Conservation (phyloP, 2,797 vertebrate species). For the Rhynchotus rufescens region DNA sequence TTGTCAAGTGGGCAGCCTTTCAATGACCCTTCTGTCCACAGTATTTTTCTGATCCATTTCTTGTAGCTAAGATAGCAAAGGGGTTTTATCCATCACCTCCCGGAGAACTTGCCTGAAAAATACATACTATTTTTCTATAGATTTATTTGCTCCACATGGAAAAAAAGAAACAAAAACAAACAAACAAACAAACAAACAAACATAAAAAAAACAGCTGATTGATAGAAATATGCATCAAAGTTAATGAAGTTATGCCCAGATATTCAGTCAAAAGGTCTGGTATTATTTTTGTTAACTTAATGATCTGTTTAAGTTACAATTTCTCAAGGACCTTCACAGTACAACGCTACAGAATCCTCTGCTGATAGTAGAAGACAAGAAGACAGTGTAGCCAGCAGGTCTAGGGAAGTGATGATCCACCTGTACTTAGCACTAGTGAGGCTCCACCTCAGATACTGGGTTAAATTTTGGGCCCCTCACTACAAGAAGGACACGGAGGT, state of each 20-base stretch:
- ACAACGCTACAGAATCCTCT: neutral
- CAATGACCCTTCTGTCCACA: conserved; percentile 14
- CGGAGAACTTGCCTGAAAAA: conserved; percentile 3
- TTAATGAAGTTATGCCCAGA: neutral
- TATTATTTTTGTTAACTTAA: neutral
- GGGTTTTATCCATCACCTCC: conserved; percentile 5
- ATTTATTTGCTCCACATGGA: neutral
- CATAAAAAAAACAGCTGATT: too few relatives aligned
- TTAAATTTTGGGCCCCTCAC: too few relatives aligned
- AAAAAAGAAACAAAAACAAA: neutral
- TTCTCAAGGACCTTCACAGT: neutral
- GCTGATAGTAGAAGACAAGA: neutral
- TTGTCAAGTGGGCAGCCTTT: conserved; percentile 15
- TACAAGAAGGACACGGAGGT: too few relatives aligned
- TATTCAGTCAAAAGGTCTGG: neutral
- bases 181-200: too few relatives aligned
- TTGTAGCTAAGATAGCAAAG: conserved; percentile 9
- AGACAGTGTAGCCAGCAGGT: too few relatives aligned
- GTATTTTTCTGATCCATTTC: neutral
- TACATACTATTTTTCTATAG: neutral
- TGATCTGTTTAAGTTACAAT: neutral
- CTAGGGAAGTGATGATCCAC: too few relatives aligned
- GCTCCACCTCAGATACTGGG: too few relatives aligned
- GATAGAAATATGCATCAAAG: neutral
- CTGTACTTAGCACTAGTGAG: too few relatives aligned